These are phyloP conservation scores for Barnardius zonarius DNA, from an alignment of 2,113 vertebrate species.

Conservation along the genomic window DNA sequence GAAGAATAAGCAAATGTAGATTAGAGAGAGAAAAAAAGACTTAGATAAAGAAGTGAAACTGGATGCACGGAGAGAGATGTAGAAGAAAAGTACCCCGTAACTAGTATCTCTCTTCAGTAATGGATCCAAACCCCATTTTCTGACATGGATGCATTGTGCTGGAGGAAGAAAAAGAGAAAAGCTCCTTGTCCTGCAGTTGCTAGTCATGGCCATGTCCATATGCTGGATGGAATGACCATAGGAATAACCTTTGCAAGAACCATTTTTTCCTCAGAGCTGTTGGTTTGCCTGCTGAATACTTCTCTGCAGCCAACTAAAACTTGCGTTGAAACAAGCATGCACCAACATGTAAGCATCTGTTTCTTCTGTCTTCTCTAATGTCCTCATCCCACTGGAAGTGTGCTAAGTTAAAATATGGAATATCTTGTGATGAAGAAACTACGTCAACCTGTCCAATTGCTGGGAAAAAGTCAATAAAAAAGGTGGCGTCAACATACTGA, in stretches of 20 bases:
- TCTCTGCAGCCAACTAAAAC: neutral
- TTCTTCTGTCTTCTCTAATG: neutral
- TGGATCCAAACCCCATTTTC: neutral
- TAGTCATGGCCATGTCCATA: neutral
- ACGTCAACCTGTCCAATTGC: fast-evolving
- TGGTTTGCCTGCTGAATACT: neutral
- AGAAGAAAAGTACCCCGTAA: neutral
- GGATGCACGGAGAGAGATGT: neutral
- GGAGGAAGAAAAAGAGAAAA: neutral
- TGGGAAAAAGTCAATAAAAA: neutral
- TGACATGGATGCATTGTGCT: neutral
- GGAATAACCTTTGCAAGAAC: neutral
- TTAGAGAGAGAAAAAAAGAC: neutral
- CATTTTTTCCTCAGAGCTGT: neutral
- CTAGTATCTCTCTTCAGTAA: neutral
- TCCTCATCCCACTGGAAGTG: neutral
- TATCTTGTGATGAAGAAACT: neutral
- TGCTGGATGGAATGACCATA: neutral
- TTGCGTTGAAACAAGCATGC: neutral
- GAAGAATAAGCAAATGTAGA: neutral
- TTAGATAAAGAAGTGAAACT: neutral
- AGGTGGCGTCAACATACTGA: neutral
- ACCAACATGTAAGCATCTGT: neutral
- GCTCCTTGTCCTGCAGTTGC: neutral
- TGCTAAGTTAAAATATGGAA: neutral